Evolutionary conservation across 2,888 invertebrate genomes (phyloP).

Genomic region (Apantesis nais): DNA sequence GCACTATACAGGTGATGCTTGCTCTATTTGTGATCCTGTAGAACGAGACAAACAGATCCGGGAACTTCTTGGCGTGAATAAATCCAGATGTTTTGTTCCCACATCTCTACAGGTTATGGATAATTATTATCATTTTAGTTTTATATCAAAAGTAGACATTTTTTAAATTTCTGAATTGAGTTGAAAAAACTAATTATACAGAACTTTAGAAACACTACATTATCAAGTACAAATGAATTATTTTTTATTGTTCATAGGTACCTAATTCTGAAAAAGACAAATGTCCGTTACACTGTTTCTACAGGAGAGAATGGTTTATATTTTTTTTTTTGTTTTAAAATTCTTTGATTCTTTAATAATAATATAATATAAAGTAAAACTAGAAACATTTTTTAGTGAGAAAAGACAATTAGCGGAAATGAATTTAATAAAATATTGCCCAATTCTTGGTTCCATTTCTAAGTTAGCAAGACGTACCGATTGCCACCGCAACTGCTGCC

Average conservation of each 20-base stretch:
- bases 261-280: constrained; percentile 19
- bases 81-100: constrained; percentile 24
- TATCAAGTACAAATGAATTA: constrained; percentile 1
- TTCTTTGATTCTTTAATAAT: neutral
- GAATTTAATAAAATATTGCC: constrained; percentile 30
- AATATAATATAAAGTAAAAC: constrained; percentile 9
- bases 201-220: neutral
- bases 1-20: constrained; percentile 72
- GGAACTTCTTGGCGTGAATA: constrained; percentile 64
- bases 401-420: constrained; percentile 38
- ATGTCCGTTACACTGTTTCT: constrained; percentile 39
- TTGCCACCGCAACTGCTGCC: neutral
- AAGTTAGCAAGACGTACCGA: neutral
- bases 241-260: constrained; percentile 37
- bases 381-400: constrained; percentile 37
- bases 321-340: constrained; percentile 16
- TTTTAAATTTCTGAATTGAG: neutral
- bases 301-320: constrained; percentile 44
- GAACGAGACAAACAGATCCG: constrained; percentile 72
- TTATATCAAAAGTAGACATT: neutral
- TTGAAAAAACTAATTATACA: neutral
- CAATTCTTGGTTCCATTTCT: constrained; percentile 17
- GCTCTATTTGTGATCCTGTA: constrained; percentile 62
- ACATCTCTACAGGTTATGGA: constrained; percentile 27
- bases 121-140: neutral